phyloP scores from a whole-genome alignment of 1,140 invertebrate species.

The Bombus balteatus region DNA sequence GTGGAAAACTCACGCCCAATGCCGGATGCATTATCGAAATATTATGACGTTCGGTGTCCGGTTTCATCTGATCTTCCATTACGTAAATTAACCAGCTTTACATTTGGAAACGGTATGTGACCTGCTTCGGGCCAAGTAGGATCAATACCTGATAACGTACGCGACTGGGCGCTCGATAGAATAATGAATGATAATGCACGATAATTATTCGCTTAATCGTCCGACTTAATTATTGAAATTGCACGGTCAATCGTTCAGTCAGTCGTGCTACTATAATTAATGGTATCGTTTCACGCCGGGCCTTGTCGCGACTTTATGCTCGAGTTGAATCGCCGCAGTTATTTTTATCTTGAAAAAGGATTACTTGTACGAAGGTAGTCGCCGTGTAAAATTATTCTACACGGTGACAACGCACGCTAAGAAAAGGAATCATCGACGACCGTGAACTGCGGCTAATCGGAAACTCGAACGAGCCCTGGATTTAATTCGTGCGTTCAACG shows the following conservation, averaged over 20 bases:
- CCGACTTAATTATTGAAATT: conserved; percentile 64
- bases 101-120: conserved; percentile 46
- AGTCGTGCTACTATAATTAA: conserved; percentile 48
- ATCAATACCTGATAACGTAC: conserved; percentile 57
- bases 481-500: no score
- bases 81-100: conserved; percentile 53
- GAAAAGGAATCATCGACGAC: no score
- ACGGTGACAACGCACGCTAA: no score
- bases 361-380: no score
- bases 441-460: no score
- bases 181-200: conserved; percentile 64
- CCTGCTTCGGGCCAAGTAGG: conserved; percentile 40
- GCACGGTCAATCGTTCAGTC: conserved; percentile 53
- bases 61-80: conserved; percentile 49
- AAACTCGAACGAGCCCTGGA: no score
- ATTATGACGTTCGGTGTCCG: conserved; percentile 18
- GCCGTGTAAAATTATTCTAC: no score
- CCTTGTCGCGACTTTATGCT: conserved; percentile 24
- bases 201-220: conserved; percentile 62
- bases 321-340: no score
- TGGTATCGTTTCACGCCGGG: not conserved
- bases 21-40: conserved; percentile 45
- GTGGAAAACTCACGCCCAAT: not conserved
- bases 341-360: no score
- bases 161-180: conserved; percentile 39